Evolutionary conservation across 2,888 invertebrate genomes (phyloP).

Genomic region (Andrena marginata): DNA sequence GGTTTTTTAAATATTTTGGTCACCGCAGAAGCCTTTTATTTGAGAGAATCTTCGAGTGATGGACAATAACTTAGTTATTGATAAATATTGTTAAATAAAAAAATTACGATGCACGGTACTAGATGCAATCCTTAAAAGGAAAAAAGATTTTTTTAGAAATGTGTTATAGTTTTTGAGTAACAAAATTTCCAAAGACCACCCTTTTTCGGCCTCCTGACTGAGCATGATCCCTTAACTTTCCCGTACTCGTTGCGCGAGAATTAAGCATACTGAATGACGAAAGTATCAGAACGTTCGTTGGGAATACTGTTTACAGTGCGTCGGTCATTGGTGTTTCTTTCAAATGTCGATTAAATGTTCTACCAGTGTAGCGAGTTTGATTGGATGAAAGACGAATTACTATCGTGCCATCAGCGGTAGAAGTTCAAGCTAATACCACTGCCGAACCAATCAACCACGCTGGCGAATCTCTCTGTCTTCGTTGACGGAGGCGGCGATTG

Average conservation of each 20-base stretch:
- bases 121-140: too few relatives aligned
- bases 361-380: conserved; percentile 1
- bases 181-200: too few relatives aligned
- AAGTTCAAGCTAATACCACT: conserved; percentile 70
- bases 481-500: conserved; percentile 31
- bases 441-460: conserved; percentile 67
- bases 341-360: neutral
- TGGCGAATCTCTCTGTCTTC: conserved; percentile 38
- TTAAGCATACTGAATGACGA: neutral
- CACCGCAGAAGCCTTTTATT: too few relatives aligned
- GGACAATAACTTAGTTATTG: too few relatives aligned
- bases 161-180: too few relatives aligned
- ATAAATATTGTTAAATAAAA: too few relatives aligned
- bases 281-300: neutral
- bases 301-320: neutral
- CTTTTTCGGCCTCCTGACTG: too few relatives aligned
- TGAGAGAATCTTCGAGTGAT: too few relatives aligned
- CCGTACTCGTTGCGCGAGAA: neutral
- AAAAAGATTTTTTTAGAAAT: too few relatives aligned
- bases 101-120: too few relatives aligned
- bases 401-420: conserved; percentile 47
- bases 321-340: neutral
- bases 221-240: too few relatives aligned
- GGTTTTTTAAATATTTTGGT: too few relatives aligned
- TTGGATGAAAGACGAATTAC: conserved; percentile 39